A percentile compares a stretch with the other conserved stretches of the same genome.
Conservation (phyloP, 2,113 vertebrate genomes). For the Ramphastos sulfuratus region DNA sequence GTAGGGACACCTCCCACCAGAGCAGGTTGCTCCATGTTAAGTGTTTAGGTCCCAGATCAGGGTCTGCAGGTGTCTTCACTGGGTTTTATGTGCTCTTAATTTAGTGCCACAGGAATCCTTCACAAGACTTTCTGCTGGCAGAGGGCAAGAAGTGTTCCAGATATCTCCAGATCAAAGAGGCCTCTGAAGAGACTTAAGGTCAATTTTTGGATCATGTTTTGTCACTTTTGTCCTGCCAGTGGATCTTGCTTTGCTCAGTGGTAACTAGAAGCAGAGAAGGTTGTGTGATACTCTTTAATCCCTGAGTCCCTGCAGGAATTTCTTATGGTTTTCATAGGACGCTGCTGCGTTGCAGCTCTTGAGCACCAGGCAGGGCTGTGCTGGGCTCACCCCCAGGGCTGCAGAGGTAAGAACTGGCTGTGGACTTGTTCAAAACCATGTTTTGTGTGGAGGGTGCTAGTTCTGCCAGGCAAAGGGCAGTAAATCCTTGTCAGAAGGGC, state of each 20-base stretch:
- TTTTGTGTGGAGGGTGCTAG: not conserved
- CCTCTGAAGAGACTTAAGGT: not conserved
- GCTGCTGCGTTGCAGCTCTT: too few relatives aligned
- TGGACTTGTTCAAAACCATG: not conserved
- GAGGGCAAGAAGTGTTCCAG: not conserved
- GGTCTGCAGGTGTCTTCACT: not conserved
- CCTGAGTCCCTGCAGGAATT: not conserved
- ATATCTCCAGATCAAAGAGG: not conserved
- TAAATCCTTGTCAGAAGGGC: slow-evolving; percentile 10
- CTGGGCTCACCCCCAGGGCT: not conserved
- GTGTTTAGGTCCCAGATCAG: not conserved
- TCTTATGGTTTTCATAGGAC: not conserved
- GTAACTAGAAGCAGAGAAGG: not conserved
- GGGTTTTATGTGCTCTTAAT: not conserved
- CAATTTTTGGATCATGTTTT: not conserved
- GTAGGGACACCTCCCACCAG: too few relatives aligned
- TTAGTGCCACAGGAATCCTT: not conserved
- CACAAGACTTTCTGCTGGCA: not conserved
- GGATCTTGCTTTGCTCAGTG: not conserved
- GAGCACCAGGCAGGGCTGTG: not conserved
- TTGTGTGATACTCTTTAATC: not conserved
- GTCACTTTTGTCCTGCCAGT: not conserved
- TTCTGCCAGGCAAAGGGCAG: not conserved
- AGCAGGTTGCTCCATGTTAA: too few relatives aligned
- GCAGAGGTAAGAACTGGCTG: not conserved